A percentile compares a stretch with the other conserved stretches of the same genome.
Conservation (phyloP, 2,113 vertebrate genomes). For the Sturnus vulgaris region DNA sequence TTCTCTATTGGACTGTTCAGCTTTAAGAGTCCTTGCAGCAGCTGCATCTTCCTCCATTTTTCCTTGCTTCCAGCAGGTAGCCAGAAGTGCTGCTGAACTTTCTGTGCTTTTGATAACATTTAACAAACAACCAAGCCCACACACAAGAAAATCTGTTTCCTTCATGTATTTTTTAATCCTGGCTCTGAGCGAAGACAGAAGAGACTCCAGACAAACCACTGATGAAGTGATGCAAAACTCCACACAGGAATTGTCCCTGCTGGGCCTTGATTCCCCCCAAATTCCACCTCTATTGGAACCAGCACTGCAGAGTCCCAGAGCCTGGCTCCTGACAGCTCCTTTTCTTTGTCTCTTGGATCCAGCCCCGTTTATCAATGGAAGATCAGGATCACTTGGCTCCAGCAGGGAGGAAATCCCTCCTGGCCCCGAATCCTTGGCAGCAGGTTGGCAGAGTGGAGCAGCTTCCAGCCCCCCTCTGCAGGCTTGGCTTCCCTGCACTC, state of each 20-base stretch:
- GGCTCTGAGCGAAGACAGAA: no score
- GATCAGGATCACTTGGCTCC: neutral
- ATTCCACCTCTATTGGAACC: rapidly evolving
- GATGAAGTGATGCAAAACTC: no score
- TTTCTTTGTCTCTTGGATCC: neutral
- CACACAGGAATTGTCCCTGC: neutral
- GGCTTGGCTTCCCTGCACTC: neutral
- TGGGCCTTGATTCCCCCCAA: neutral
- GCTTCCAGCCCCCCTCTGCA: neutral
- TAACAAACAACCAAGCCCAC: no score
- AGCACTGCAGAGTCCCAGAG: rapidly evolving
- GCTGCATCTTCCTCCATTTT: no score
- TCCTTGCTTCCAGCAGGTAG: no score
- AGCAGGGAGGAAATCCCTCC: neutral
- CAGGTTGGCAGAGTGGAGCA: neutral
- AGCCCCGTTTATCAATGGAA: neutral
- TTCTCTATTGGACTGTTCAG: no score
- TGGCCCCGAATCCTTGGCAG: neutral
- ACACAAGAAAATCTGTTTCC: no score
- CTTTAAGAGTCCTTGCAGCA: no score
- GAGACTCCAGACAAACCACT: no score
- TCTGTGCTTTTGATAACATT: no score
- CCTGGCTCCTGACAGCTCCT: neutral
- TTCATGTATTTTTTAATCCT: no score
- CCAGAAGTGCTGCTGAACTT: no score